Evolutionary conservation across 2,113 vertebrate species (phyloP).

Genomic region (Nyctibius bracteatus): DNA sequence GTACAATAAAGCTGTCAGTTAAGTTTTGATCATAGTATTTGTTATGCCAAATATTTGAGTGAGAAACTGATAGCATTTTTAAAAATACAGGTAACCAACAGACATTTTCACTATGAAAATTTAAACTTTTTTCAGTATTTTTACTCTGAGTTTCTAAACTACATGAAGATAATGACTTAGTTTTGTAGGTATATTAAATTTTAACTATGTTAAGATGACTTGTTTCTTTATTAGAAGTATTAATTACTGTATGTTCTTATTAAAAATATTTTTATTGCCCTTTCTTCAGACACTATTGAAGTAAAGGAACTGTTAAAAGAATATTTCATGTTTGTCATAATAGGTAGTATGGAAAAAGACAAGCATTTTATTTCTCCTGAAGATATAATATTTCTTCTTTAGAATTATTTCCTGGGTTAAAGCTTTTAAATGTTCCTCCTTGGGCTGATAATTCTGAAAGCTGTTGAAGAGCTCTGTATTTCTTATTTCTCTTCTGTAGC

Average conservation of each 20-base stretch:
- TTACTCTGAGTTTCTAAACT: background rate
- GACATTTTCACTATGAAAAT: background rate
- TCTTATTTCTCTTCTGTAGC: conserved; percentile 73
- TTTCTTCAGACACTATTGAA: background rate
- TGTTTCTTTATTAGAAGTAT: background rate
- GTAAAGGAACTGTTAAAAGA: background rate
- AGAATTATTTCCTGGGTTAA: background rate
- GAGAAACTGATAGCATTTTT: background rate
- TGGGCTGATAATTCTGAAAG: background rate
- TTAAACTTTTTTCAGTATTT: background rate
- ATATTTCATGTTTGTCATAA: background rate
- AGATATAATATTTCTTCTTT: background rate
- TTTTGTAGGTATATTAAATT: background rate
- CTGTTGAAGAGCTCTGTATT: conserved; percentile 39
- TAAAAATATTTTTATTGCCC: background rate
- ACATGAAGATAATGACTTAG: background rate
- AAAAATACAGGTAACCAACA: background rate
- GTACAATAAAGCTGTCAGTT: background rate
- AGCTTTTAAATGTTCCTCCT: background rate
- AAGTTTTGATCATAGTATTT: background rate
- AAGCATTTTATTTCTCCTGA: conserved; percentile 40
- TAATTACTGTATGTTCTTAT: background rate
- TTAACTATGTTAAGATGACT: background rate
- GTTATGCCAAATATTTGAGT: background rate
- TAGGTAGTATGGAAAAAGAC: background rate